phyloP scores from a whole-genome alignment of 2,888 invertebrate species.

The Trichogramma dendrolimi region DNA sequence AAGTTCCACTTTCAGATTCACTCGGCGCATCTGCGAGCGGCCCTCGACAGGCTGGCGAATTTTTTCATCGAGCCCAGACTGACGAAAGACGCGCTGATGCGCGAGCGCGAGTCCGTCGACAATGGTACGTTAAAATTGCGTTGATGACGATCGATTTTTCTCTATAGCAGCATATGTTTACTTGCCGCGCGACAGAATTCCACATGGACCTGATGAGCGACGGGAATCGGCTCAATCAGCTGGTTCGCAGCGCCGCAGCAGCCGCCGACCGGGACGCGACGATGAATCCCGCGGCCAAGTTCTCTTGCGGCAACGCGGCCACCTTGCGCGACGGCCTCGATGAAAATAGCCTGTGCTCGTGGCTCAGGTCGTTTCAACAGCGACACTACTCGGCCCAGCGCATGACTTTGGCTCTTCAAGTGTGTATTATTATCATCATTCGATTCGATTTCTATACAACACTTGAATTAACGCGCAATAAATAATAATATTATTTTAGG shows the following conservation, averaged over 20 bases:
- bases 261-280: slow-evolving; percentile 65
- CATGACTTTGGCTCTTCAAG: slow-evolving; percentile 80
- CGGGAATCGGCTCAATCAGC: slow-evolving; percentile 69
- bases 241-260: slow-evolving; percentile 55
- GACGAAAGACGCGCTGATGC: slow-evolving; percentile 75
- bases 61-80: slow-evolving; percentile 83
- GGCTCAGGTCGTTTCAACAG: slow-evolving; percentile 69
- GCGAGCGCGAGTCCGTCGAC: slow-evolving; percentile 84
- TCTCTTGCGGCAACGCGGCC: slow-evolving; percentile 79
- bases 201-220: slow-evolving; percentile 75
- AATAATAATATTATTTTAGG: slow-evolving; percentile 35
- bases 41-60: slow-evolving; percentile 81
- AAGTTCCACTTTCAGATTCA: slow-evolving; percentile 85
- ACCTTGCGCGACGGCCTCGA: slow-evolving; percentile 66
- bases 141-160: background rate
- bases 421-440: background rate
- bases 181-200: slow-evolving; percentile 61
- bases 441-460: background rate
- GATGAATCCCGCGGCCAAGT: slow-evolving; percentile 70
- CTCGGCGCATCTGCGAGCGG: slow-evolving; percentile 69
- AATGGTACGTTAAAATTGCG: slow-evolving; percentile 60
- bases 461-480: background rate
- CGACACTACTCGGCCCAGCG: slow-evolving; percentile 80
- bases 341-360: slow-evolving; percentile 65
- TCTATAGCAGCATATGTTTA: background rate